A percentile compares a stretch with the other conserved stretches of the same genome.
Conservation (phyloP, 2,888 invertebrate species). For the Pseudococcus viburni region DNA sequence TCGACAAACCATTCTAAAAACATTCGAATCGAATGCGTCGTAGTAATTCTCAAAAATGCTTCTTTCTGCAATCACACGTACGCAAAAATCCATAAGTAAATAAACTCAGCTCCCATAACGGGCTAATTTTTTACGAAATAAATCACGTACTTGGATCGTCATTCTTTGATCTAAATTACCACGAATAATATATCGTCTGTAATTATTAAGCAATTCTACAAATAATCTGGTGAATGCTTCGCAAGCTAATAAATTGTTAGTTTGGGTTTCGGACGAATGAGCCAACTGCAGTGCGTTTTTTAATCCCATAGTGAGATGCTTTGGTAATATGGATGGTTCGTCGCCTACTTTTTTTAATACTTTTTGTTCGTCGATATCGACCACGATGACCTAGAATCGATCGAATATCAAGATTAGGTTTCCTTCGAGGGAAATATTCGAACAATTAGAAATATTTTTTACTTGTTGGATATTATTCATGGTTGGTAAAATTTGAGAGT, state of each 20-base stretch:
- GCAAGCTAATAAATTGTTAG: constrained; percentile 80
- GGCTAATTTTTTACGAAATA: no score
- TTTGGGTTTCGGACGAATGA: constrained; percentile 72
- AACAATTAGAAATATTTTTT: constrained; percentile 60
- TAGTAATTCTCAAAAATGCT: constrained; percentile 78
- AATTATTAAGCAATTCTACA: constrained; percentile 83
- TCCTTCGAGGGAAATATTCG: not conserved
- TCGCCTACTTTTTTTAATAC: constrained; percentile 81
- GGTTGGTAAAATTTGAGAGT: constrained; percentile 67
- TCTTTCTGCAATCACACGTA: constrained; percentile 77
- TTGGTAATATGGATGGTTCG: constrained; percentile 83
- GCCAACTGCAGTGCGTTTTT: constrained; percentile 74
- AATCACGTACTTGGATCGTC: constrained; percentile 1
- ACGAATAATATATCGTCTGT: constrained; percentile 75
- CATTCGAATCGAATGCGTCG: constrained; percentile 79
- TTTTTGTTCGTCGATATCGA: constrained; percentile 80
- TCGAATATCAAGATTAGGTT: constrained; percentile 38
- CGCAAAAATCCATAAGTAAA: constrained; percentile 61
- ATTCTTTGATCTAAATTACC: constrained; percentile 39
- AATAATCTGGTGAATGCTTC: constrained; percentile 86
- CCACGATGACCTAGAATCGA: constrained; percentile 78
- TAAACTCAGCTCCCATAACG: not conserved
- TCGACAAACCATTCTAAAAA: constrained; percentile 91
- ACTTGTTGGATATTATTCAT: constrained; percentile 75
- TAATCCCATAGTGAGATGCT: constrained; percentile 79